A percentile compares a stretch with the other conserved stretches of the same genome.
These are phyloP conservation scores for Ornithoptera alexandrae DNA, from an alignment of 2,888 invertebrate genomes.

Conservation along the genomic window DNA sequence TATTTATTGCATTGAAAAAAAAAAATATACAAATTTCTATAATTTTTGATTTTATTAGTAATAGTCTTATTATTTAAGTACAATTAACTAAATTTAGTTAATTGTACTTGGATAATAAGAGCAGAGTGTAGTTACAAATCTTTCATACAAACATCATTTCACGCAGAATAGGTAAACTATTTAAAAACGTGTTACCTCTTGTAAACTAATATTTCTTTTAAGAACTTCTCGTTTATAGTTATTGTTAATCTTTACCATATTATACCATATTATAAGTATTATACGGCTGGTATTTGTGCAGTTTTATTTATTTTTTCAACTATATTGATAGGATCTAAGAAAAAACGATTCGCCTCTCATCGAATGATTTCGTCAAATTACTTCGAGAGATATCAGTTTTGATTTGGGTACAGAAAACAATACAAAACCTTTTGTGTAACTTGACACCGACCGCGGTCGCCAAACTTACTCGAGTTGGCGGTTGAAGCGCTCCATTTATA, in stretches of 20 bases:
- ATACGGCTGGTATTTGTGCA: constrained; percentile 49
- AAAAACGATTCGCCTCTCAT: constrained; percentile 52
- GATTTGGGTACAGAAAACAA: constrained; percentile 68
- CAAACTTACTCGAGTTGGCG: constrained; percentile 49
- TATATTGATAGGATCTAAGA: constrained; percentile 33
- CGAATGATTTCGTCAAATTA: constrained; percentile 69
- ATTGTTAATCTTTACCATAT: not conserved
- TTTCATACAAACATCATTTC: constrained; percentile 46
- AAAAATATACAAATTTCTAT: too few species aligned
- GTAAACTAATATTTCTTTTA: constrained; percentile 63
- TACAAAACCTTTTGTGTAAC: constrained; percentile 73
- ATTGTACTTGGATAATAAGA: too few species aligned
- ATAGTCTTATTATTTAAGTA: too few species aligned
- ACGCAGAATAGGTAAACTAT: constrained; percentile 57
- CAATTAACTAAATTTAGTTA: too few species aligned
- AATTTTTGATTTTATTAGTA: too few species aligned
- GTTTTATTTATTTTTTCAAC: constrained; percentile 33
- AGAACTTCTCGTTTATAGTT: constrained; percentile 44
- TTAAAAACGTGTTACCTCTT: constrained; percentile 55
- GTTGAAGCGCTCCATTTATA: constrained; percentile 50
- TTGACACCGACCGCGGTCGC: constrained; percentile 61
- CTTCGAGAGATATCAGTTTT: constrained; percentile 66
- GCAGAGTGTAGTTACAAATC: too few species aligned
- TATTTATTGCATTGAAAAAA: too few species aligned
- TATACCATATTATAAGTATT: constrained; percentile 32